These are phyloP conservation scores for Lepidocyrtoides sp. DNA, from an alignment of 2,888 invertebrate species.

Conservation along the genomic window DNA sequence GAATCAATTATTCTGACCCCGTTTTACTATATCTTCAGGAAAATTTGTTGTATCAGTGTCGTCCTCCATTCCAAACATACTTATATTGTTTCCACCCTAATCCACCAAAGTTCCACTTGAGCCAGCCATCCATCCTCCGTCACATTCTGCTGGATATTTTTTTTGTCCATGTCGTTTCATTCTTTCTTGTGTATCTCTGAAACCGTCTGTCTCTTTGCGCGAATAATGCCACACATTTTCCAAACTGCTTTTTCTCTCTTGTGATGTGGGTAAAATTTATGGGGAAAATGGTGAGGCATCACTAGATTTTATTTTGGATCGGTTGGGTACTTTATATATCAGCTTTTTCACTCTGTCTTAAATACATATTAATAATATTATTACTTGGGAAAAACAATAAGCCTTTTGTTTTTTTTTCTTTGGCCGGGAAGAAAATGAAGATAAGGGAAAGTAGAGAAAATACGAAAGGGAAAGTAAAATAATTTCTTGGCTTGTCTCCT, in stretches of 20 bases:
- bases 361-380: constrained; percentile 2
- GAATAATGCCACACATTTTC: not conserved
- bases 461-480: not conserved
- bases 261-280: not conserved
- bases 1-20: constrained; percentile 64
- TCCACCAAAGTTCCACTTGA: constrained; percentile 52
- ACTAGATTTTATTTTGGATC: no score
- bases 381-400: not conserved
- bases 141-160: not conserved
- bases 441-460: not conserved
- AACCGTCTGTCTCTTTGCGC: not conserved
- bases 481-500: constrained; percentile 27
- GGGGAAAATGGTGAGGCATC: not conserved
- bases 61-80: not conserved
- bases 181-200: constrained; percentile 9
- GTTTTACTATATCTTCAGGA: no score
- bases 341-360: not conserved
- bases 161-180: not conserved
- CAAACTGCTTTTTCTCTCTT: no score
- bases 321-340: not conserved
- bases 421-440: not conserved
- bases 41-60: constrained; percentile 52
- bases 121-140: constrained; percentile 44
- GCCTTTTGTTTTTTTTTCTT: not conserved
- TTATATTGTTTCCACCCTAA: not conserved